These are phyloP conservation scores for Ips typographus DNA, from an alignment of 1,140 invertebrate genomes.

Conservation along the genomic window DNA sequence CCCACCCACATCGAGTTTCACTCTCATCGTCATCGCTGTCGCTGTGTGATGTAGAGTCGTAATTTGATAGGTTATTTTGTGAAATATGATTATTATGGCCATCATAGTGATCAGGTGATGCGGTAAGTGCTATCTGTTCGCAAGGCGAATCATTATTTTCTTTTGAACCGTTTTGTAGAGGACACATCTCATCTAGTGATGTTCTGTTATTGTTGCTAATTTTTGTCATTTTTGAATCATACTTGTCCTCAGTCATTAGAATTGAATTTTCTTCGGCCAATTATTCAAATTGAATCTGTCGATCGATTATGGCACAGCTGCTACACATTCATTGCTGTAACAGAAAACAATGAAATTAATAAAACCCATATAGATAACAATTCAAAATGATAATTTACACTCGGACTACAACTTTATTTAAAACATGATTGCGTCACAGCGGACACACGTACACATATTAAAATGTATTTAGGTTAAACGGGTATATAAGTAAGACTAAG, in stretches of 20 bases:
- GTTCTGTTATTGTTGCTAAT: conserved; percentile 31
- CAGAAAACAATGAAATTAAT: no score
- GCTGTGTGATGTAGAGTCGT: conserved; percentile 17
- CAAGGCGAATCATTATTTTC: conserved; percentile 23
- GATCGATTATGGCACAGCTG: no score
- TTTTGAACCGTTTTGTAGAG: conserved; percentile 32
- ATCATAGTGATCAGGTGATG: conserved; percentile 23
- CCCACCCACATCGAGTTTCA: conserved; percentile 67
- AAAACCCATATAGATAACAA: no score
- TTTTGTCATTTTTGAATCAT: conserved; percentile 30
- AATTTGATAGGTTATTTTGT: conserved; percentile 27
- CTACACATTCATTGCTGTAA: no score
- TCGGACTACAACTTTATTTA: no score
- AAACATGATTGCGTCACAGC: background rate
- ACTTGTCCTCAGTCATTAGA: conserved; percentile 27
- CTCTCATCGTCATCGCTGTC: conserved; percentile 48
- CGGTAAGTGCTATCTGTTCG: conserved; percentile 28
- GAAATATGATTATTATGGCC: conserved; percentile 22
- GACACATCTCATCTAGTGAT: conserved; percentile 26
- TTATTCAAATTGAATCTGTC: no score
- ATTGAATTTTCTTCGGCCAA: background rate
- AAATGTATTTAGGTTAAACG: conserved; percentile 22
- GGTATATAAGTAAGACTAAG: conserved; percentile 1
- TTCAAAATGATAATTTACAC: no score
- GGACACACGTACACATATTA: background rate